Evolutionary conservation across 2,113 vertebrate species (phyloP), one percentile per base, ranked within the genome.

Genomic region (Crotalus tigris): DNA sequence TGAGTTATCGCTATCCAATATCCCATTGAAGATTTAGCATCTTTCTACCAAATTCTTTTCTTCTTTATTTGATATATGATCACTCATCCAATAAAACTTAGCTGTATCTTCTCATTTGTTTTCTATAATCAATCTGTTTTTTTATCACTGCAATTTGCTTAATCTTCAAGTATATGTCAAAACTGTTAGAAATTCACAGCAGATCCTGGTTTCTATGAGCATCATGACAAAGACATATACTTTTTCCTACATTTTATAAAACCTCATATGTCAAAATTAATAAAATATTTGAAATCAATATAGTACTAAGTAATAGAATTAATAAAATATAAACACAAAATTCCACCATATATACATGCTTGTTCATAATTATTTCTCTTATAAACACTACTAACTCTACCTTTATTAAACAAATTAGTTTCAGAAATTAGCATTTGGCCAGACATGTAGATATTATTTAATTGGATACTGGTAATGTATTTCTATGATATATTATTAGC

Each of bases 61-160:
- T 39, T 81, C 33, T 81, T 81, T 81, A 81, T 81, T 44, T 6
- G 0, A 81, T 81, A 39, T 81, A 81, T 9, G 17, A 81, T 81
- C 17, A 81, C 17, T 7, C 33, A 81, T 21, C 33, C 75, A 81
- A 11, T 44, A 61, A 90, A 61, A 29, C 39, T 46, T 49, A 58
- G 39, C 57, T 61, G 44, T 96, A 97, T 96, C 96, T 96, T 95
- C 92, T 88, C 92, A 94, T 96, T 95, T 94, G 75, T 85, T 23
- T 93, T 85, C 44, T 95, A 95, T 92, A 90, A 91, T 97, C 61
- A 54, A 96, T 98, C 97, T 97, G 96, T 97, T 98, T 51, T 94
- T 95, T 94, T 53, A 87, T 91, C 89, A 92, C 91, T 97, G 94
- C 94, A 97, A 96, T 10, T 4, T 89, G 46, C 51, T 23, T 75